Percentiles rank a stretch among this genome's conserved stretches.
These are phyloP conservation scores for Globodera ellingtonae DNA, from an alignment of 1,140 invertebrate genomes.

Conservation along the genomic window DNA sequence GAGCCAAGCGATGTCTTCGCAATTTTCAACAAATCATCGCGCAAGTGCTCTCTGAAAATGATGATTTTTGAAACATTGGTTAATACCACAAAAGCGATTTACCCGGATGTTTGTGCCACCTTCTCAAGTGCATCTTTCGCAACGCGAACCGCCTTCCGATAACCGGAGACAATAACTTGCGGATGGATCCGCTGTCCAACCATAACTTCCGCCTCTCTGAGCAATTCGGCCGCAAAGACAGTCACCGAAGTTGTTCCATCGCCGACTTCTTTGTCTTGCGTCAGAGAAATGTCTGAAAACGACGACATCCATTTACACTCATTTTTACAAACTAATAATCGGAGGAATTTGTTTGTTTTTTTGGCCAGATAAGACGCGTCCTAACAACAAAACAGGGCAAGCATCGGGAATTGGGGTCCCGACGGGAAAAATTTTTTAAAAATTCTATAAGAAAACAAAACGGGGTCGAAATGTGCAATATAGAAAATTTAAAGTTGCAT, in stretches of 20 bases:
- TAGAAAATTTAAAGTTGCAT: too few species aligned
- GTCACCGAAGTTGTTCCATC: constrained; percentile 99
- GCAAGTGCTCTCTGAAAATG: constrained; percentile 74
- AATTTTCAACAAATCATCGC: constrained; percentile 90
- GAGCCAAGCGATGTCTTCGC: constrained; percentile 95
- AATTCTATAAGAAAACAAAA: too few species aligned
- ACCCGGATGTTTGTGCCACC: constrained; percentile 78
- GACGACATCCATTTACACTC: constrained; percentile 12
- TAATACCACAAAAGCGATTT: constrained; percentile 3
- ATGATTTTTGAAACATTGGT: constrained; percentile 22
- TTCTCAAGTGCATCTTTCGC: constrained; percentile 80
- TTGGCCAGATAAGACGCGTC: too few species aligned
- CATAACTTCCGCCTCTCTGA: constrained; percentile 91
- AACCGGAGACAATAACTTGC: constrained; percentile 94
- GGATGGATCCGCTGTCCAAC: constrained; percentile 94
- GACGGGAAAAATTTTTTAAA: too few species aligned
- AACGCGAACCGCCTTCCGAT: constrained; percentile 81
- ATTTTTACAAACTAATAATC: constrained; percentile 24
- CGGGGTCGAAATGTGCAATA: too few species aligned
- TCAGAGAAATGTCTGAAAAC: constrained; percentile 85
- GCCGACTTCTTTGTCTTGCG: constrained; percentile 98
- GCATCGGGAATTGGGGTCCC: too few species aligned
- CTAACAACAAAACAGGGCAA: too few species aligned
- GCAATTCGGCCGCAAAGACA: constrained; percentile 89
- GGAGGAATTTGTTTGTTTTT: constrained; percentile 12